Evolutionary conservation across 2,888 invertebrate genomes (phyloP), one percentile per base, ranked within the genome.

Genomic region (Pterostichus madidus): DNA sequence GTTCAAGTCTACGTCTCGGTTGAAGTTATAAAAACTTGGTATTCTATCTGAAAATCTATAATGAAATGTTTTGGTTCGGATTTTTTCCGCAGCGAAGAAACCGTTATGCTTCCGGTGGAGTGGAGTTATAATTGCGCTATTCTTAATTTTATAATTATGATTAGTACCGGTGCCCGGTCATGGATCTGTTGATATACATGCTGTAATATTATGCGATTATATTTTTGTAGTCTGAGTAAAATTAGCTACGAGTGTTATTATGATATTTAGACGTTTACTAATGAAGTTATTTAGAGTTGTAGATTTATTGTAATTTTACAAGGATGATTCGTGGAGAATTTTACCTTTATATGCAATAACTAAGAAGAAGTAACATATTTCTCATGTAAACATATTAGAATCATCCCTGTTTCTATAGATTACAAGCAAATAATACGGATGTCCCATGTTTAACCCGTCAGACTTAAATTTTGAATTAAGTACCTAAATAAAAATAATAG

Each of bases 81-180:
- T 46, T 56, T 61, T 78, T 78, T 61, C 61, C 52, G 13, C n/a
- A 17, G 39, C 44, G n/a, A 8, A 44, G 44, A 61, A 49, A 78
- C 78, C 78, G 78, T 78, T 78, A 77, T 11, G 24, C 61, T 78
- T 78, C 78, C 78, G 78, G 78, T 61, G 52, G 15, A 59, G 61
- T 17, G 7, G 68, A 39, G 68, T 71, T 44, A 71, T 71, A 71
- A 71, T 71, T 71, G 68, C 68, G 24, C 17, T 71, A 71, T 71
- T 71, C 68, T 71, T 71, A 71, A 71, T 71, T 71, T 71, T 44
- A 46, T 71, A 71, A 71, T 71, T 39, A 71, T 71, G 44, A 71
- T 71, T 71, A 44, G 44, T 44, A 71, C 17, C 68, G 68, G 39
- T 71, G 68, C 44, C 44, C 17, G 44, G 39, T 71, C 68, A 71